These are phyloP conservation scores for Drosophila ficusphila DNA, from an alignment of 1,140 invertebrate genomes.

Conservation along the genomic window DNA sequence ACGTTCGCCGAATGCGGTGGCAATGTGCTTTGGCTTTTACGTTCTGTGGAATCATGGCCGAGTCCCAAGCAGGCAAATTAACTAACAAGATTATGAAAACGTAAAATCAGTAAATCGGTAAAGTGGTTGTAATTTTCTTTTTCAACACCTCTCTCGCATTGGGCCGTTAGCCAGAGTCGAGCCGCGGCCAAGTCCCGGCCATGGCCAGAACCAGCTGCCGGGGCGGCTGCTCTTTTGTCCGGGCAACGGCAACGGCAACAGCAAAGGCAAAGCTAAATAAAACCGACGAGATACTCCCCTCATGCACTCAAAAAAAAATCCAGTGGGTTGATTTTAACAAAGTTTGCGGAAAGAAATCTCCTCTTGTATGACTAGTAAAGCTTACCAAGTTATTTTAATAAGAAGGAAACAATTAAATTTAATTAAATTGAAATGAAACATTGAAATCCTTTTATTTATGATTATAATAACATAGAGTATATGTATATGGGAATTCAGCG, in stretches of 20 bases:
- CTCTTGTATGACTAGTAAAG: too few species aligned
- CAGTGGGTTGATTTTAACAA: neutral
- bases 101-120: slow-evolving; percentile 83
- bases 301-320: slow-evolving; percentile 13
- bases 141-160: slow-evolving; percentile 81
- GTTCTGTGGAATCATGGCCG: slow-evolving; percentile 48
- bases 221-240: slow-evolving; percentile 69
- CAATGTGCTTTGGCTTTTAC: slow-evolving; percentile 54
- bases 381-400: too few species aligned
- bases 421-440: too few species aligned
- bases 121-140: slow-evolving; percentile 83
- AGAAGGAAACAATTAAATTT: too few species aligned
- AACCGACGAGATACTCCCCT: slow-evolving; percentile 48
- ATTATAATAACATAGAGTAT: too few species aligned
- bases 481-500: too few species aligned
- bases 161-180: slow-evolving; percentile 68
- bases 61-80: slow-evolving; percentile 73
- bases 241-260: slow-evolving; percentile 14
- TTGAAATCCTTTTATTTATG: too few species aligned
- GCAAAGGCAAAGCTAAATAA: slow-evolving; percentile 53
- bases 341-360: too few species aligned
- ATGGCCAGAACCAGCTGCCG: slow-evolving; percentile 56
- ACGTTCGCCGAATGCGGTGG: slow-evolving; percentile 54
- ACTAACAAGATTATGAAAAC: slow-evolving; percentile 83
- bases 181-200: slow-evolving; percentile 39